Evolutionary conservation across 2,888 invertebrate species (phyloP), one percentile per base, ranked within the genome.

Genomic region (Taenaris catops): DNA sequence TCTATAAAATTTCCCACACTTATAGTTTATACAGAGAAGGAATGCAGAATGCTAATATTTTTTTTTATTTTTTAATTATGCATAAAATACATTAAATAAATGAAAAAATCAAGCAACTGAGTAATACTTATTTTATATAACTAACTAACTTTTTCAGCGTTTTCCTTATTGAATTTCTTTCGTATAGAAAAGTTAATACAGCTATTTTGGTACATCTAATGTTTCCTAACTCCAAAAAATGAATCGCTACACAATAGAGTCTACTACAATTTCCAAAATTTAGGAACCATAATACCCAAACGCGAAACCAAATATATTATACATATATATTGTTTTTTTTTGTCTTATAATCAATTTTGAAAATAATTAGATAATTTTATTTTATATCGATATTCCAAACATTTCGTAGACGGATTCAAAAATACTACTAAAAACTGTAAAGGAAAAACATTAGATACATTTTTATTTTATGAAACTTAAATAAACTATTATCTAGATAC

Each of bases 201-300:
- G 63, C 84, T 84, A 86, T 76, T n/a, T 79, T 81, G 81, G 80
- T 86, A 84, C 71, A 74, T 66, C 84, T 86, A 86, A 76, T 75
- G 81, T 74, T 63, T 58, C 62, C 76, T 81, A 80, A 74, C 55
- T 75, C 69, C 75, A 80, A 78, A 81, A n/a, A 84, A 81, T 70
- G 68, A 83, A 83, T 75, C 67, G 69, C 80, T 84, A 84, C 79
- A 70, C 70, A 80, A 81, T 84, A 86, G 81, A 83, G 75, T 80
- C 80, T 83, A 83, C 84, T 86, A 84, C 81, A 84, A 81, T 86
- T 84, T 86, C 80, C 83, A 86, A 83, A 84, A 86, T 84, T 86
- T 86, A 86, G 86, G 86, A 86, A 86, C 86, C 84, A 81, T 84
- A 86, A 86, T 84, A 86, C 86, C 86, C 83, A 81, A 84, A 86